A percentile compares a stretch with the other conserved stretches of the same genome.
Evolutionary conservation across 1,140 invertebrate genomes (phyloP).

Genomic region (Panagrolaimus sp.): DNA sequence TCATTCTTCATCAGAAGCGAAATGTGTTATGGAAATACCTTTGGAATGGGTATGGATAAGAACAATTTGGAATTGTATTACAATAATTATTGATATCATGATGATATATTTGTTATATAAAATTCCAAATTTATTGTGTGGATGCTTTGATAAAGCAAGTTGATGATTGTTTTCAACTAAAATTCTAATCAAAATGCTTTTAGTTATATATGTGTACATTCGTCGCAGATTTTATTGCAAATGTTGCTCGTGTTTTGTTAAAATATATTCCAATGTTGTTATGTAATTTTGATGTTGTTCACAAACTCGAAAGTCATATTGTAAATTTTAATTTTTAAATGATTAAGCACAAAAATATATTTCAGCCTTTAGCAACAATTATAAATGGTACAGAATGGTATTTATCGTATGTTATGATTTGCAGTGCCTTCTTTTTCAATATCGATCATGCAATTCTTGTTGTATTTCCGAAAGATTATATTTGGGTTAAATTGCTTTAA

Average conservation of each 20-base stretch:
- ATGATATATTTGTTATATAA: neutral
- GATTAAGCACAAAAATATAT: neutral
- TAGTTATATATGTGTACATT: conserved; percentile 8
- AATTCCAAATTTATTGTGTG: conserved; percentile 10
- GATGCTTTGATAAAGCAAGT: conserved; percentile 10
- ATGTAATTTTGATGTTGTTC: neutral
- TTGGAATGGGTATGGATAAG: neutral
- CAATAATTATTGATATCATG: neutral
- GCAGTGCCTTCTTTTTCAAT: conserved; percentile 23
- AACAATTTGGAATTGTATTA: neutral
- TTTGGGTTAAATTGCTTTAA: neutral
- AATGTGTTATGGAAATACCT: neutral
- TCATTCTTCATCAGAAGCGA: neutral
- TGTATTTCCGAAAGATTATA: conserved; percentile 24
- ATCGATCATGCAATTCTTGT: conserved; percentile 20
- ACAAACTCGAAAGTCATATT: neutral
- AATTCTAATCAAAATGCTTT: neutral
- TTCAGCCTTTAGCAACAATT: conserved; percentile 6
- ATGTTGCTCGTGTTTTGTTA: conserved; percentile 7
- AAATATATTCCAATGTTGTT: neutral
- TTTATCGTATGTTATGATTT: conserved; percentile 23
- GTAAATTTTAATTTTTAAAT: neutral
- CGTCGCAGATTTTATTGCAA: conserved; percentile 1
- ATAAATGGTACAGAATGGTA: conserved; percentile 16
- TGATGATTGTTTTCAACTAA: neutral